These are phyloP conservation scores for Adelges cooleyi DNA, from an alignment of 1,140 invertebrate genomes.

Conservation along the genomic window DNA sequence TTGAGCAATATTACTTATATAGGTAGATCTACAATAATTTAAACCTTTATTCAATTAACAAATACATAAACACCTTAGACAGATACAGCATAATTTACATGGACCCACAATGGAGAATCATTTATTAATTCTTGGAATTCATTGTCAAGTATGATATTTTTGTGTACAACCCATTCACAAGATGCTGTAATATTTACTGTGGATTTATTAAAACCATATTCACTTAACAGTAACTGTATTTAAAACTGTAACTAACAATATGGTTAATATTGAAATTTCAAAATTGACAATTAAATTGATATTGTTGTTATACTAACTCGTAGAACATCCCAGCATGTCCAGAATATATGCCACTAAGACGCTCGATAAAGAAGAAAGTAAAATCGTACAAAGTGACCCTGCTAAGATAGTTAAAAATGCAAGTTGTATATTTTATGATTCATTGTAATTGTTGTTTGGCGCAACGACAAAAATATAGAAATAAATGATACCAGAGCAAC, in stretches of 20 bases:
- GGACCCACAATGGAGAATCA: background rate
- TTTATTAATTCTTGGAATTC: background rate
- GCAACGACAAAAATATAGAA: background rate
- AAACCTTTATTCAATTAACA: background rate
- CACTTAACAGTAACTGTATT: background rate
- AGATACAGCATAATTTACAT: background rate
- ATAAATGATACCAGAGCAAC: background rate
- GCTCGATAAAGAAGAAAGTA: background rate
- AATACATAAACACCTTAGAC: background rate
- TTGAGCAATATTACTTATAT: too few relatives aligned
- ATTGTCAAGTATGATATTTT: background rate
- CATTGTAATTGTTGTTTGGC: background rate
- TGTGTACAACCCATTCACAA: background rate
- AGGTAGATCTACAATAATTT: too few relatives aligned
- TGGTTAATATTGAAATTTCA: background rate
- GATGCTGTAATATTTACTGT: background rate
- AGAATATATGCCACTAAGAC: background rate
- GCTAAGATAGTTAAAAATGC: background rate
- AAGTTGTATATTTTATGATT: background rate
- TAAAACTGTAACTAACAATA: background rate
- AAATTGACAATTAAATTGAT: background rate
- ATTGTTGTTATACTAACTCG: conserved; percentile 1
- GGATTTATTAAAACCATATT: background rate
- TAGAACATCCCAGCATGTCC: background rate
- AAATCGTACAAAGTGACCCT: background rate